A percentile compares a stretch with the other conserved stretches of the same genome.
Conservation (phyloP, 2,797 vertebrate species). For the Lacerta bilineata region DNA sequence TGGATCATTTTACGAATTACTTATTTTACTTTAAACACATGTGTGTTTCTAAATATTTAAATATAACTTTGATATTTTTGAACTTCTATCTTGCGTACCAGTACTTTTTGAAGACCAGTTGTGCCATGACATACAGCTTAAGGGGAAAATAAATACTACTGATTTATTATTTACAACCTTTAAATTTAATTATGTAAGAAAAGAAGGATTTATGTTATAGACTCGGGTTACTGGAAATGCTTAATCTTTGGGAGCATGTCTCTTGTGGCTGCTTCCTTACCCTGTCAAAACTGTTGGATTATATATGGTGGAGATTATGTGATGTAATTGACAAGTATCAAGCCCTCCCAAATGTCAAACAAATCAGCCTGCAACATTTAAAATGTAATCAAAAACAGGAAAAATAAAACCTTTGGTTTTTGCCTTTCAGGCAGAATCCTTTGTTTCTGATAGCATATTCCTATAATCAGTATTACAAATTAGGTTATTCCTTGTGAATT, state of each 20-base stretch:
- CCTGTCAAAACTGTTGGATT: background rate
- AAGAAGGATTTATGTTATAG: background rate
- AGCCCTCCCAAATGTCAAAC: background rate
- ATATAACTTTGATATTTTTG: background rate
- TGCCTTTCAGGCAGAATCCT: background rate
- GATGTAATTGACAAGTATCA: background rate
- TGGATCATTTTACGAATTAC: background rate
- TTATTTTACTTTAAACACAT: background rate
- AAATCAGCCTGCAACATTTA: background rate
- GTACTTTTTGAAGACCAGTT: background rate
- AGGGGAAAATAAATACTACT: background rate
- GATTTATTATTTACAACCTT: background rate
- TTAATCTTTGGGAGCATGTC: background rate
- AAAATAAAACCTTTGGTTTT: background rate
- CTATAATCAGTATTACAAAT: accelerated
- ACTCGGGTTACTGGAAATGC: background rate
- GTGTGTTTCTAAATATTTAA: background rate
- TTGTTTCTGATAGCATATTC: accelerated
- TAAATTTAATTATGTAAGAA: background rate
- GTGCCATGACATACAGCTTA: background rate
- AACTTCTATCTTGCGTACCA: background rate
- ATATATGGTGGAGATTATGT: background rate
- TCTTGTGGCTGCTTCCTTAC: background rate
- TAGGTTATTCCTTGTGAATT: accelerated
- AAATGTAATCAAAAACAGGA: background rate